Evolutionary conservation across 1,140 invertebrate species (phyloP).

Genomic region (Aphelenchoides fujianensis): DNA sequence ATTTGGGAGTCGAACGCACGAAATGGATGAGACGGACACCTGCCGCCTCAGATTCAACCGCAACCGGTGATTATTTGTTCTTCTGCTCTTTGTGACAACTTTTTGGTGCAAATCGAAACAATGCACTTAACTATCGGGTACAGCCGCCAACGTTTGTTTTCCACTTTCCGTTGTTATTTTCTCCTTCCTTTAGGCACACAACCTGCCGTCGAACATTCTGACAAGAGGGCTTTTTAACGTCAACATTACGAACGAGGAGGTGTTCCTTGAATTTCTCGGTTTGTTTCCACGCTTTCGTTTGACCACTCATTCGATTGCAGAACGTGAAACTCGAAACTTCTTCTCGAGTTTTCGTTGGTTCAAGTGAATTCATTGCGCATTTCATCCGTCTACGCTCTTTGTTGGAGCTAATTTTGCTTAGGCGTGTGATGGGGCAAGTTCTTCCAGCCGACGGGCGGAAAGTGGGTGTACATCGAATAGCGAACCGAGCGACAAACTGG

Average conservation of each 20-base stretch:
- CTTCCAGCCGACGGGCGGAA: too few species aligned
- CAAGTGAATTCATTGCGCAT: too few species aligned
- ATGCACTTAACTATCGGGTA: constrained; percentile 82
- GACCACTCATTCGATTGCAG: constrained; percentile 67
- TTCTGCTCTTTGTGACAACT: too few species aligned
- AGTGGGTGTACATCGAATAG: too few species aligned
- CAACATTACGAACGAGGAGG: constrained; percentile 58
- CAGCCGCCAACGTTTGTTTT: constrained; percentile 75
- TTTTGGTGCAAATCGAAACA: constrained; percentile 91
- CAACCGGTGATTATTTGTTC: too few species aligned
- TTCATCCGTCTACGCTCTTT: too few species aligned
- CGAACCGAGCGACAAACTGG: too few species aligned
- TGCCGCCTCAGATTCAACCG: too few species aligned
- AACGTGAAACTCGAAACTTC: constrained; percentile 69
- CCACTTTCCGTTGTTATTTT: constrained; percentile 6
- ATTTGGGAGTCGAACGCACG: too few species aligned
- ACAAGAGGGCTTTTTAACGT: constrained; percentile 52
- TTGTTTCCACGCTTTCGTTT: constrained; percentile 32
- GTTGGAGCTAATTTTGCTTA: too few species aligned
- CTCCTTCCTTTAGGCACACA: constrained; percentile 49
- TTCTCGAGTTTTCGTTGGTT: constrained; percentile 82
- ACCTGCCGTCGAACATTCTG: constrained; percentile 42
- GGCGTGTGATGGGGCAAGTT: too few species aligned
- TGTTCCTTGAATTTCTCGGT: constrained; percentile 42
- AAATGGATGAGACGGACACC: too few species aligned